Percentiles rank a stretch among this genome's conserved stretches.
These are phyloP conservation scores for Thaleichthys pacificus DNA, from an alignment of 2,797 vertebrate genomes.

Conservation along the genomic window DNA sequence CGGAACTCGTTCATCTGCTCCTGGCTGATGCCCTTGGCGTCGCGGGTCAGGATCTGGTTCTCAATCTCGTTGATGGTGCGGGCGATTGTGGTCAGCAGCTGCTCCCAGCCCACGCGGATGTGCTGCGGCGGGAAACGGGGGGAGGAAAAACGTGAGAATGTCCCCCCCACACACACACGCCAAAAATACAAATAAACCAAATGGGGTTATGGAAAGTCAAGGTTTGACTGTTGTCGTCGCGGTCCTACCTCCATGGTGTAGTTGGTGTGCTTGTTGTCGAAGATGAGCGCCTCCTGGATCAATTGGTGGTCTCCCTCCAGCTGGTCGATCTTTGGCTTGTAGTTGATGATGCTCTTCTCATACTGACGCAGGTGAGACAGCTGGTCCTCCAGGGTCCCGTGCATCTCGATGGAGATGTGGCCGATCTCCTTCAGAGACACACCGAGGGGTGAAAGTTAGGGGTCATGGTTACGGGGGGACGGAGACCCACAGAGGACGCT, in stretches of 20 bases:
- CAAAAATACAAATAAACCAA: too few species aligned
- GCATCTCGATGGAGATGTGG: constrained; percentile 98
- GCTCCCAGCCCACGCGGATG: constrained; percentile 98
- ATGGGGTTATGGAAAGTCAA: neutral
- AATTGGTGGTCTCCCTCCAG: constrained; percentile 95
- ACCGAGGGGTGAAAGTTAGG: neutral
- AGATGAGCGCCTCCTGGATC: constrained; percentile 96
- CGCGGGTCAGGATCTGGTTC: constrained; percentile 96
- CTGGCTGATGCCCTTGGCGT: constrained; percentile 98
- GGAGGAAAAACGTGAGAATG: neutral
- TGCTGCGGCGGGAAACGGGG: constrained; percentile 73
- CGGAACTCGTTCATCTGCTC: constrained; percentile 98
- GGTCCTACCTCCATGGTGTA: constrained; percentile 94
- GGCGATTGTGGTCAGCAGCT: constrained; percentile 96
- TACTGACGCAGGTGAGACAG: constrained; percentile 92
- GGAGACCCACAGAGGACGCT: too few species aligned
- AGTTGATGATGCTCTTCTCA: constrained; percentile 96
- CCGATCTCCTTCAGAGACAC: constrained; percentile 86
- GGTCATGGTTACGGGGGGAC: neutral
- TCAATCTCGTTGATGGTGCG: constrained; percentile 97
- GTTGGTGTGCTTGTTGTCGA: constrained; percentile 98
- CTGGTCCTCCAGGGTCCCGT: constrained; percentile 96
- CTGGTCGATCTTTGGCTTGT: constrained; percentile 99
- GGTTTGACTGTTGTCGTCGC: neutral
- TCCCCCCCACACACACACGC: too few species aligned